These are phyloP conservation scores for Diachasmimorpha longicaudata DNA, from an alignment of 1,140 invertebrate genomes.

Conservation along the genomic window DNA sequence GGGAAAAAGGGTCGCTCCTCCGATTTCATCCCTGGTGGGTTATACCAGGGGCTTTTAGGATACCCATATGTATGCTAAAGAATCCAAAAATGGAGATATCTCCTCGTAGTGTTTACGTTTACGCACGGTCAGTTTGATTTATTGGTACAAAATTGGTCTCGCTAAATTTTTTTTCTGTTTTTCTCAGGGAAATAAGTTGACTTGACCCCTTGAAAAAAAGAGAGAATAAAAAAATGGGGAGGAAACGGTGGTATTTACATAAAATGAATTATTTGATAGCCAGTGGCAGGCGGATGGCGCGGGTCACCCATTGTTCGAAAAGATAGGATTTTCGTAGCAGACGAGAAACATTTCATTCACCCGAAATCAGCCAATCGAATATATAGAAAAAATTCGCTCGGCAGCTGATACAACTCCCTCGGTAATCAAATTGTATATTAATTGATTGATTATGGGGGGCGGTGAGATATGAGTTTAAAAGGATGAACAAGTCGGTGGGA, in stretches of 20 bases:
- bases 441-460: no score
- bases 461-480: no score
- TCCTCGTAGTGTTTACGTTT: constrained; percentile 22
- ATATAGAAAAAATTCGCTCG: background rate
- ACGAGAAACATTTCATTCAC: background rate
- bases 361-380: background rate
- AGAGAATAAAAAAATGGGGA: background rate
- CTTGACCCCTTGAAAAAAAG: background rate
- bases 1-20: constrained; percentile 1
- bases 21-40: constrained; percentile 8
- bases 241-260: constrained; percentile 51
- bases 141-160: constrained; percentile 53
- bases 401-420: no score
- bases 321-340: background rate
- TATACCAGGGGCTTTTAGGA: background rate
- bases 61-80: constrained; percentile 1
- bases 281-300: background rate
- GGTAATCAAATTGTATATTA: background rate
- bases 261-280: constrained; percentile 60
- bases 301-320: background rate
- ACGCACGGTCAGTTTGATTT: constrained; percentile 58
- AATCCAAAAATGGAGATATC: constrained; percentile 36
- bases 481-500: no score
- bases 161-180: constrained; percentile 48
- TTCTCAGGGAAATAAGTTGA: background rate